phyloP scores from a whole-genome alignment of 1,140 invertebrate species.

The Apis laboriosa region DNA sequence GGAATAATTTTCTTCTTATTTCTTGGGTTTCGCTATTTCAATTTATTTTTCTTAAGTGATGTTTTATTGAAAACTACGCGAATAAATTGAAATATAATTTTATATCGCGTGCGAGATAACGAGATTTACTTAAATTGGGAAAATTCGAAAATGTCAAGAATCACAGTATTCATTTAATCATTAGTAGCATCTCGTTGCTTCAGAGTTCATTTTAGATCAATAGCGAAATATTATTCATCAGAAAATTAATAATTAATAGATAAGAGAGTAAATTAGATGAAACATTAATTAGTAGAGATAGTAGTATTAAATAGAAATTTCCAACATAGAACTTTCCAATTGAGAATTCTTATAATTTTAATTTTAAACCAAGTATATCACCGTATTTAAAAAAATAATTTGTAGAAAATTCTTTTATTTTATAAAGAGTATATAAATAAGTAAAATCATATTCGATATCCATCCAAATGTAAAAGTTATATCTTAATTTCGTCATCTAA shows the following conservation, averaged over 20 bases:
- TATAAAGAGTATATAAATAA: not conserved
- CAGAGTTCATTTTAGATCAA: constrained; percentile 2
- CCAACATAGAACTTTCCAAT: too few species aligned
- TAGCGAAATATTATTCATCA: not conserved
- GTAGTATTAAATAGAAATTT: not conserved
- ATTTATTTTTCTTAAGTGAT: too few species aligned
- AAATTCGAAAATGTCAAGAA: not conserved
- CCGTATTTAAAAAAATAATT: too few species aligned
- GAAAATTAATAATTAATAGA: not conserved
- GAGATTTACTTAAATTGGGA: not conserved
- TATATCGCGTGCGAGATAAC: not conserved
- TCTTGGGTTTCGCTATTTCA: not conserved
- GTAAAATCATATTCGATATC: not conserved
- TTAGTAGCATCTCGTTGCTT: not conserved
- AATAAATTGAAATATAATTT: not conserved
- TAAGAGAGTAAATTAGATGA: not conserved
- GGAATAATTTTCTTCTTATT: not conserved
- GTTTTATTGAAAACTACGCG: too few species aligned
- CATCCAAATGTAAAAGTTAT: not conserved
- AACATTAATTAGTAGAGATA: not conserved
- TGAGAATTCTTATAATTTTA: not conserved
- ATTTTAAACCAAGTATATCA: too few species aligned
- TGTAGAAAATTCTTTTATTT: not conserved
- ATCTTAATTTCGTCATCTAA: not conserved
- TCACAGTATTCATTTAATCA: not conserved